Conservation (phyloP, 2,113 vertebrate genomes). For the Dolichotis patagonum region DNA sequence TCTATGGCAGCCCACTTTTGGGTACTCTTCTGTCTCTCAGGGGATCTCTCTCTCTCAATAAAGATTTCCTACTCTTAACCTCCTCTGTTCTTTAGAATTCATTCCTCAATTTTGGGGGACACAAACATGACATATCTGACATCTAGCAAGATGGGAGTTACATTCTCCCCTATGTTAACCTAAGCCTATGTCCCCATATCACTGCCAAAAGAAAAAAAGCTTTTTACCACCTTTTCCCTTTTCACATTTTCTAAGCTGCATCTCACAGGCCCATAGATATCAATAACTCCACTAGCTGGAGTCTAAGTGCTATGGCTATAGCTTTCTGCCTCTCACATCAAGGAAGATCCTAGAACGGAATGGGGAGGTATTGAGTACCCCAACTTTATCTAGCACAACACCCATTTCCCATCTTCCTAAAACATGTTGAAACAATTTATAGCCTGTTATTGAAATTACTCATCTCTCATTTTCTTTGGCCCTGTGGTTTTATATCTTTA, state of each 20-base stretch:
- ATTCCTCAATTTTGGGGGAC: neutral
- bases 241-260: neutral
- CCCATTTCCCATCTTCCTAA: neutral
- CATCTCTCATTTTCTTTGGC: neutral
- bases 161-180: neutral
- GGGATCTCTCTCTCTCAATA: neutral
- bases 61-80: neutral
- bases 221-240: neutral
- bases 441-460: neutral
- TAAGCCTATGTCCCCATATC: neutral
- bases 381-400: neutral
- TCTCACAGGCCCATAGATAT: neutral
- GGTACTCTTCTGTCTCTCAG: neutral
- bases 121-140: too few relatives aligned
- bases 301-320: neutral
- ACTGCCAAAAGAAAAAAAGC: neutral
- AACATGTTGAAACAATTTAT: neutral
- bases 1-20: neutral
- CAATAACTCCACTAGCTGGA: neutral
- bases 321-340: neutral
- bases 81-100: neutral
- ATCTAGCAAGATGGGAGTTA: neutral
- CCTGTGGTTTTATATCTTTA: neutral
- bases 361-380: neutral
- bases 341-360: neutral